Conservation (phyloP, 2,797 vertebrate genomes). For the Salmo trutta region DNA sequence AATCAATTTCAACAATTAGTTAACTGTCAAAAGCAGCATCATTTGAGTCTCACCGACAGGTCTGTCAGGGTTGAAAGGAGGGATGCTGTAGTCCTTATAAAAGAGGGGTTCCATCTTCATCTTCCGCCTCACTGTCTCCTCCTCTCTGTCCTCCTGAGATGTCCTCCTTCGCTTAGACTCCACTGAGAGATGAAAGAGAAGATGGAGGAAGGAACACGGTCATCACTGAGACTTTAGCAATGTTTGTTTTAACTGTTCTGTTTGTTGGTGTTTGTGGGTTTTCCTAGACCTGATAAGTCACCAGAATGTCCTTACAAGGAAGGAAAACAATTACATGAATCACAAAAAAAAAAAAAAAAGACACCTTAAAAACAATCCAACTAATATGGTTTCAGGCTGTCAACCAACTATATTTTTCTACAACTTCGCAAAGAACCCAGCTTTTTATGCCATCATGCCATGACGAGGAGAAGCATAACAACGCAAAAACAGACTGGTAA, state of each 20-base stretch:
- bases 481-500: too few species aligned
- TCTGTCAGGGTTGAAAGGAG: slow-evolving; percentile 57
- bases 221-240: background rate
- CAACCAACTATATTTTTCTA: too few species aligned
- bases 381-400: too few species aligned
- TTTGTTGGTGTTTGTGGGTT: background rate
- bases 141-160: slow-evolving; percentile 25
- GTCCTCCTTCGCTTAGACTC: background rate
- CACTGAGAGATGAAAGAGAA: background rate
- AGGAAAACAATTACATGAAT: too few species aligned
- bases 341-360: too few species aligned
- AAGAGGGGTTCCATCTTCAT: slow-evolving; percentile 9
- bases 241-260: background rate
- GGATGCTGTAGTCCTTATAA: slow-evolving; percentile 27
- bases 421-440: too few species aligned
- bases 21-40: background rate
- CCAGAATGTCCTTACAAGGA: too few species aligned
- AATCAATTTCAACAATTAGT: too few species aligned
- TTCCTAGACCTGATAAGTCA: too few species aligned
- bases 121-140: background rate
- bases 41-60: slow-evolving; percentile 61
- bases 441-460: too few species aligned
- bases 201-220: background rate
- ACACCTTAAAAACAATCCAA: too few species aligned
- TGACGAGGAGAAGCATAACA: too few species aligned